These are phyloP conservation scores for Bombus haemorrhoidalis DNA, from an alignment of 1,140 invertebrate genomes.

Conservation along the genomic window DNA sequence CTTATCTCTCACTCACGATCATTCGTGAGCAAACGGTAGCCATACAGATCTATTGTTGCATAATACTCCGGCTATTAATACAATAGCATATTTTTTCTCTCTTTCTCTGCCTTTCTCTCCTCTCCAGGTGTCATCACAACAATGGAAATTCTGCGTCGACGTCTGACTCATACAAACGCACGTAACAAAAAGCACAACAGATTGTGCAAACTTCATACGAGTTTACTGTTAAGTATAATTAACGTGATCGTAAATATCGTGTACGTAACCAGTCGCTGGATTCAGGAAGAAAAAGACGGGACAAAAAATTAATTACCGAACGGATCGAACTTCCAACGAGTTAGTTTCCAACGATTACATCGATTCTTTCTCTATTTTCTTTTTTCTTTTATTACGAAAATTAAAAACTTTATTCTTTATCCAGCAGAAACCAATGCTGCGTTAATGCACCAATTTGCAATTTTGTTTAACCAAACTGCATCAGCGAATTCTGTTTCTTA, in stretches of 20 bases:
- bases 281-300: background rate
- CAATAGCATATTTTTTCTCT: background rate
- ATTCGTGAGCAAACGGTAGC: background rate
- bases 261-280: background rate
- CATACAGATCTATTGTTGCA: background rate
- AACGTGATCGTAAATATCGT: background rate
- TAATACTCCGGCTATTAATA: background rate
- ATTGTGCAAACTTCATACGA: background rate
- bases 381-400: background rate
- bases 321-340: background rate
- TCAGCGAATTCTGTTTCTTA: no score
- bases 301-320: background rate
- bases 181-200: background rate
- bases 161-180: background rate
- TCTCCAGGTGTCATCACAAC: background rate
- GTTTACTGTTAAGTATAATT: background rate
- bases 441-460: no score
- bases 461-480: no score
- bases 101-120: background rate
- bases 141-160: background rate
- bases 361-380: background rate
- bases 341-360: background rate
- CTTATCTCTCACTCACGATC: background rate
- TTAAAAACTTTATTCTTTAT: background rate
- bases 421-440: no score